Percentiles rank a stretch among this genome's conserved stretches.
These are phyloP conservation scores for Pristionchus japonicus DNA, from an alignment of 2,888 invertebrate species.

Conservation along the genomic window DNA sequence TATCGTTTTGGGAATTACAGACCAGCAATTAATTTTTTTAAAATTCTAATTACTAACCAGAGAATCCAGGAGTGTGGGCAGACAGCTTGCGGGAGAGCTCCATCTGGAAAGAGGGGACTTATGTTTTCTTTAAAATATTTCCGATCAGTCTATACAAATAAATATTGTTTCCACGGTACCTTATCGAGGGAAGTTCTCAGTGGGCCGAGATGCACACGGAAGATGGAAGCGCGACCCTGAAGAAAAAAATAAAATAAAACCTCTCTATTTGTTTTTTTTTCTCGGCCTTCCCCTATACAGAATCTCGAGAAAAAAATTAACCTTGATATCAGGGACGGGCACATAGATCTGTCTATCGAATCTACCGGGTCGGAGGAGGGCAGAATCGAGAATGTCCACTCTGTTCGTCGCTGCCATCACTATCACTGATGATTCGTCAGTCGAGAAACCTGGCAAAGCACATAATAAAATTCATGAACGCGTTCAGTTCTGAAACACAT, in stretches of 20 bases:
- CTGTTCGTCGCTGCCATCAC: conserved; percentile 98
- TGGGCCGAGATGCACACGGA: conserved; percentile 91
- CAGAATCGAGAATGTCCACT: conserved; percentile 95
- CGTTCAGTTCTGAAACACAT: too few relatives aligned
- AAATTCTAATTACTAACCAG: conserved; percentile 80
- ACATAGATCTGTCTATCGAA: conserved; percentile 99
- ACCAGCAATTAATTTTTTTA: rapidly evolving
- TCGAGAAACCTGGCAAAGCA: conserved; percentile 84
- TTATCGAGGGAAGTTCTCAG: conserved; percentile 92
- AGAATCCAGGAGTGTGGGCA: conserved; percentile 98
- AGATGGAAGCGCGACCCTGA: conserved; percentile 84
- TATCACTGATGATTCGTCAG: conserved; percentile 89
- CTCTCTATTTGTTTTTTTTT: too few relatives aligned
- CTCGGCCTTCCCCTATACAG: too few relatives aligned
- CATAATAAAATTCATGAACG: too few relatives aligned
- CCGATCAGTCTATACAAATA: too few relatives aligned
- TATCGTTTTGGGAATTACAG: not conserved
- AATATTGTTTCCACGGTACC: conserved; percentile 49
- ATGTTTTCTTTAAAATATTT: too few relatives aligned
- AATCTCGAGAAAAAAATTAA: too few relatives aligned
- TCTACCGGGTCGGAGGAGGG: conserved; percentile 94
- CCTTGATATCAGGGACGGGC: conserved; percentile 96
- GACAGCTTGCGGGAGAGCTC: conserved; percentile 95
- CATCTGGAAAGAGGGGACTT: too few relatives aligned
- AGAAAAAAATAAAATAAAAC: not conserved